These are phyloP conservation scores for Chalcis sispes DNA, from an alignment of 2,888 invertebrate species.

Conservation along the genomic window DNA sequence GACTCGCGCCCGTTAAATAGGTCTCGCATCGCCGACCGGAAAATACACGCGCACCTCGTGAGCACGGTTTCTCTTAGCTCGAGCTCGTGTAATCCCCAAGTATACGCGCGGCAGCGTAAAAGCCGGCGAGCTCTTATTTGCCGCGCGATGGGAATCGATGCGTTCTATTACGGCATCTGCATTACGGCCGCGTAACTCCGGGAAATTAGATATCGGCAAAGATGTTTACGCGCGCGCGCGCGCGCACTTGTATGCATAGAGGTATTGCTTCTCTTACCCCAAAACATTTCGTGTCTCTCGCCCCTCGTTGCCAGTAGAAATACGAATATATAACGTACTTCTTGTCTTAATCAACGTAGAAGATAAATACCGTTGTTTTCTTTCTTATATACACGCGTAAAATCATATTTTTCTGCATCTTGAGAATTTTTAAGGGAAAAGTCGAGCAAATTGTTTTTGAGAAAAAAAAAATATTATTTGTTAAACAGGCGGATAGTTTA, in stretches of 20 bases:
- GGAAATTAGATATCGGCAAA: conserved; percentile 66
- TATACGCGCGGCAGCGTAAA: background rate
- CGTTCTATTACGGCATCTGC: conserved; percentile 68
- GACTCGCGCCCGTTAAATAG: conserved; percentile 77
- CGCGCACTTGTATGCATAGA: background rate
- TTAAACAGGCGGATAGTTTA: too few relatives aligned
- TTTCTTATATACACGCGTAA: too few relatives aligned
- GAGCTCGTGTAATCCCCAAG: conserved; percentile 36
- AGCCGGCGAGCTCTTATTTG: conserved; percentile 64
- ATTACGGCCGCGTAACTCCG: conserved; percentile 47
- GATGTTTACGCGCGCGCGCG: background rate
- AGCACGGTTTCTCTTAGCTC: conserved; percentile 43
- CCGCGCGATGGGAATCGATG: conserved; percentile 72
- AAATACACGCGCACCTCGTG: conserved; percentile 68
- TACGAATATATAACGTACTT: too few relatives aligned
- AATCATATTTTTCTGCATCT: too few relatives aligned
- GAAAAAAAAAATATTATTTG: too few relatives aligned
- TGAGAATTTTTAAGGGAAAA: too few relatives aligned
- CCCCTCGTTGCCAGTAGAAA: too few relatives aligned
- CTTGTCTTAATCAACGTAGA: too few relatives aligned
- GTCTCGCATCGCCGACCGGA: conserved; percentile 76
- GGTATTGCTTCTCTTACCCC: background rate
- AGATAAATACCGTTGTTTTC: too few relatives aligned
- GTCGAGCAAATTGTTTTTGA: too few relatives aligned
- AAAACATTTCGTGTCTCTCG: too few relatives aligned